A percentile compares a stretch with the other conserved stretches of the same genome.
phyloP scores from a whole-genome alignment of 2,113 vertebrate genomes.

The Loxodonta africana region DNA sequence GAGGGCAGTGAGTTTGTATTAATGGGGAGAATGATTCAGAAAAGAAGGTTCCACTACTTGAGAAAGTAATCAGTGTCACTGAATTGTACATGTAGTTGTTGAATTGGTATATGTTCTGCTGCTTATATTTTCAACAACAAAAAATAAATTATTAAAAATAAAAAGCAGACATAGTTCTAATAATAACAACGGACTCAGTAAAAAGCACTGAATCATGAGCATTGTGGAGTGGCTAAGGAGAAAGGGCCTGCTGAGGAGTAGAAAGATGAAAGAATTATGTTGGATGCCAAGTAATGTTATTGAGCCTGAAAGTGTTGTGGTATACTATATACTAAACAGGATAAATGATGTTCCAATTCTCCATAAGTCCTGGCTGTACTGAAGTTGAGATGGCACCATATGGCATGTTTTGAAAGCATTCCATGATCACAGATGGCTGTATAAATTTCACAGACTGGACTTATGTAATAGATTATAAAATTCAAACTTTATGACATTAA shows the following conservation, averaged over 20 bases:
- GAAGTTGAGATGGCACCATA: neutral
- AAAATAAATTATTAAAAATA: neutral
- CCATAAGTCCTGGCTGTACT: neutral
- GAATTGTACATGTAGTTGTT: neutral
- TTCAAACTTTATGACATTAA: constrained; percentile 16
- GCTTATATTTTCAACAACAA: neutral
- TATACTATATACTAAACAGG: neutral
- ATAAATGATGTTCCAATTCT: neutral
- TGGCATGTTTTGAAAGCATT: constrained; percentile 57
- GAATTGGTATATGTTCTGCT: neutral
- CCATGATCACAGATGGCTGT: constrained; percentile 40
- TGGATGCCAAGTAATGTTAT: neutral
- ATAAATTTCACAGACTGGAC: constrained; percentile 45
- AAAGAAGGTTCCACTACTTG: neutral
- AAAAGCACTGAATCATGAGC: neutral
- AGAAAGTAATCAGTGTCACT: neutral
- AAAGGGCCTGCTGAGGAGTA: neutral
- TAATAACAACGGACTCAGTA: neutral
- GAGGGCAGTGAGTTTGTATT: neutral
- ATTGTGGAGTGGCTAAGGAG: neutral
- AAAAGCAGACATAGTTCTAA: neutral
- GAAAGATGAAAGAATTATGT: neutral
- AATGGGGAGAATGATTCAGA: neutral
- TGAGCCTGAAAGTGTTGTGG: neutral
- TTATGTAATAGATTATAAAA: constrained; percentile 54